phyloP scores from a whole-genome alignment of 2,797 vertebrate genomes.

The Cetoscarus ocellatus region DNA sequence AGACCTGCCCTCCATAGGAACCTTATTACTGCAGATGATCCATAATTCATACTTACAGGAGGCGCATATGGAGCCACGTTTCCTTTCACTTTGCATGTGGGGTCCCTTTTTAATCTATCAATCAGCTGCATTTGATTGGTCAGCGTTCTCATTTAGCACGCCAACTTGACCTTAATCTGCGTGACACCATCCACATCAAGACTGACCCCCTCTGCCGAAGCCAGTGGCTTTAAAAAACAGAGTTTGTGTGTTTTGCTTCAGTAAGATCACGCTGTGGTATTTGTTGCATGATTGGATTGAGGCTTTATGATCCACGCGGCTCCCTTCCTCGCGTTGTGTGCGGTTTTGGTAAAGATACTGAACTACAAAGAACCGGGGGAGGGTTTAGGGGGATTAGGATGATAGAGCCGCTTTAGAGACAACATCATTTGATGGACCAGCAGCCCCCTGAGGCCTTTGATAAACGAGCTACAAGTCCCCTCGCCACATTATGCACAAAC shows the following conservation, averaged over 20 bases:
- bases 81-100: neutral
- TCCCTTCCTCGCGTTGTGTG: conserved; percentile 19
- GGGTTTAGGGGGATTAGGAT: conserved; percentile 46
- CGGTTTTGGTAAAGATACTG: conserved; percentile 9
- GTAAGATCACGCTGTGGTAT: conserved; percentile 27
- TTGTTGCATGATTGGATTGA: conserved; percentile 52
- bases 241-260: neutral
- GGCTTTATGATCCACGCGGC: conserved; percentile 34
- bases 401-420: conserved; percentile 41
- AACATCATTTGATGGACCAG: conserved; percentile 52
- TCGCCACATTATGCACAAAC: conserved; percentile 31
- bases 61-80: conserved; percentile 21
- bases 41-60: conserved; percentile 6
- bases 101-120: neutral
- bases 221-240: conserved; percentile 17
- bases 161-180: conserved; percentile 68
- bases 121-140: conserved; percentile 15
- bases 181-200: conserved; percentile 30
- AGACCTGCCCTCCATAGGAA: conserved; percentile 19
- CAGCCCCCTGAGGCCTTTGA: conserved; percentile 35
- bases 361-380: neutral
- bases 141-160: conserved; percentile 2
- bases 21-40: conserved; percentile 19
- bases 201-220: conserved; percentile 29
- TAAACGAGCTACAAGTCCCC: conserved; percentile 57